Evolutionary conservation across 2,888 invertebrate genomes (phyloP).

Genomic region (Mesodorylaimus sp.): DNA sequence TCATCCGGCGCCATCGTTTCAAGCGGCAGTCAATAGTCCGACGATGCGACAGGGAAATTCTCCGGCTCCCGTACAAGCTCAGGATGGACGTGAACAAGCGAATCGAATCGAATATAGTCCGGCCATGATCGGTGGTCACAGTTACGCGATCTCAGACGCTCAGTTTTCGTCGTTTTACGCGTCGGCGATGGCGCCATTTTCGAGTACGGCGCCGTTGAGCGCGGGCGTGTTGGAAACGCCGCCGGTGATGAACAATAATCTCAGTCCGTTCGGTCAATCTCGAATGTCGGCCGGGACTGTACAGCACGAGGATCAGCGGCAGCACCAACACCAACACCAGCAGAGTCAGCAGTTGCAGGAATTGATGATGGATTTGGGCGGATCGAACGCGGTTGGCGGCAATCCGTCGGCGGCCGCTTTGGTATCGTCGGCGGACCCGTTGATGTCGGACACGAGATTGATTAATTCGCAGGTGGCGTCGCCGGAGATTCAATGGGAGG

Average conservation of each 20-base stretch:
- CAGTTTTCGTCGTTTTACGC: no score
- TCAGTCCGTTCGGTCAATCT: no score
- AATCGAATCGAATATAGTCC: constrained; percentile 77
- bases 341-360: background rate
- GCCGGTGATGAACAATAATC: no score
- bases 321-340: background rate
- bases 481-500: constrained; percentile 5
- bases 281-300: no score
- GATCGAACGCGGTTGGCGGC: background rate
- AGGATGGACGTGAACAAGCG: constrained; percentile 79
- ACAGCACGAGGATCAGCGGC: background rate
- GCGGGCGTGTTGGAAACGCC: no score
- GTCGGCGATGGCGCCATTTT: no score
- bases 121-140: background rate
- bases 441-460: background rate
- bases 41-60: no score
- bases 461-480: background rate
- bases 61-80: constrained; percentile 82
- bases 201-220: no score
- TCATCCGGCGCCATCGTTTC: no score
- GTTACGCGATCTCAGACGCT: constrained; percentile 1
- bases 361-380: background rate
- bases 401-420: no score
- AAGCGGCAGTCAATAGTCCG: no score
- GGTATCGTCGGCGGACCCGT: no score